phyloP scores from a whole-genome alignment of 1,140 invertebrate species.

The Archegozetes longisetosus region DNA sequence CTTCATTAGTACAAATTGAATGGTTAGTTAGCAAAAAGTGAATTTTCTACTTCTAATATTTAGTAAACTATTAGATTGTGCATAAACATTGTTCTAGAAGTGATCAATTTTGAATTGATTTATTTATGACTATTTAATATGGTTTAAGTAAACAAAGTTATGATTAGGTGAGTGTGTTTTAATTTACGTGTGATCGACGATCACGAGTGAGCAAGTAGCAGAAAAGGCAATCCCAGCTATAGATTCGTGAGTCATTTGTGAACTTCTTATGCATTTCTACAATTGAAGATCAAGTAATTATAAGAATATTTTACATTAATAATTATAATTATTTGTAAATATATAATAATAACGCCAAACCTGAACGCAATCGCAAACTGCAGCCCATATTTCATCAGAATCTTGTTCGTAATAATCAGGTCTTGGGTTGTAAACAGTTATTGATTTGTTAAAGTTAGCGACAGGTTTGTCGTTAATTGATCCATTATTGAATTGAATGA shows the following conservation, averaged over 20 bases:
- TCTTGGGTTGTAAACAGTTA: conserved; percentile 39
- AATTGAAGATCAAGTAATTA: not conserved
- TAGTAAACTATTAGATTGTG: no score
- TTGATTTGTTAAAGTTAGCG: not conserved
- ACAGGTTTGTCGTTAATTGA: not conserved
- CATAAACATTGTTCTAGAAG: no score
- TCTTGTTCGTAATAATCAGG: conserved; percentile 76
- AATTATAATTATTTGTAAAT: not conserved
- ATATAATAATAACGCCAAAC: conserved; percentile 29
- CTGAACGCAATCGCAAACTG: conserved; percentile 47
- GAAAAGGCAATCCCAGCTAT: conserved; percentile 61
- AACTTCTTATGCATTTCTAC: conserved; percentile 3
- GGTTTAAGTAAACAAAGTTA: no score
- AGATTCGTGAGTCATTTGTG: conserved; percentile 1
- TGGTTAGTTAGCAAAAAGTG: no score
- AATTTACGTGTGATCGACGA: conserved; percentile 42
- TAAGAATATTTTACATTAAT: not conserved
- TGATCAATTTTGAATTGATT: conserved; percentile 11
- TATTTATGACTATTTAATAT: not conserved
- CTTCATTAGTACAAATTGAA: no score
- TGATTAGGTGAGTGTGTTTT: no score
- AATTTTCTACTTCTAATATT: no score
- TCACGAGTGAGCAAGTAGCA: conserved; percentile 85
- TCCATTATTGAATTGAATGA: conserved; percentile 4
- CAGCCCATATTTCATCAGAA: conserved; percentile 73